A percentile compares a stretch with the other conserved stretches of the same genome.
Evolutionary conservation across 2,888 invertebrate species (phyloP).

Genomic region (Harpagoxenus sublaevis): DNA sequence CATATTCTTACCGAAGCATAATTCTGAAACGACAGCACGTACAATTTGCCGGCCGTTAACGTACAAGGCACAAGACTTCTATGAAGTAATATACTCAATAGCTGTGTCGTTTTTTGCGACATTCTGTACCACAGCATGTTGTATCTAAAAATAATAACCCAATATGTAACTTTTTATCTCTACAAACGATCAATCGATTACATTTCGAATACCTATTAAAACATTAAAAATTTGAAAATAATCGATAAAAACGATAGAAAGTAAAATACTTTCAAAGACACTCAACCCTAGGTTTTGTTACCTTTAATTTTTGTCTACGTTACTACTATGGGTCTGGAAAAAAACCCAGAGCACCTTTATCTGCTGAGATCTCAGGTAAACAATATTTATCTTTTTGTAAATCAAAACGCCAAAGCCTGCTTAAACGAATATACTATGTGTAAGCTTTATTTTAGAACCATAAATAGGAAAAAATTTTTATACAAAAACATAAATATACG

Average conservation of each 20-base stretch:
- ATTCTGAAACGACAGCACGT: slow-evolving; percentile 11
- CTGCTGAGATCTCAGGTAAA: too few relatives aligned
- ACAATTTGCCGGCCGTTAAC: slow-evolving; percentile 22
- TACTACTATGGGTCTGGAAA: too few relatives aligned
- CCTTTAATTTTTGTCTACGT: too few relatives aligned
- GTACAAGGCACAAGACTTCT: neutral
- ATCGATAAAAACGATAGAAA: neutral
- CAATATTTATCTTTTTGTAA: too few relatives aligned
- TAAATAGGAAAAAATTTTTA: too few relatives aligned
- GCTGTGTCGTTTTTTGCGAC: neutral
- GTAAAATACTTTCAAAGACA: neutral
- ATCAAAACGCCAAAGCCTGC: too few relatives aligned
- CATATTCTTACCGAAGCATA: slow-evolving; percentile 25
- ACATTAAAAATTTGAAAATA: neutral
- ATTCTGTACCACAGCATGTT: neutral
- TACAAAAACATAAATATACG: too few relatives aligned
- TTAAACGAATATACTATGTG: too few relatives aligned
- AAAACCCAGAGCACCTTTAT: too few relatives aligned
- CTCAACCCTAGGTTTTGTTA: too few relatives aligned
- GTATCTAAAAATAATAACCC: neutral
- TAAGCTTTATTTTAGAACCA: too few relatives aligned
- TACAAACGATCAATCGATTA: neutral
- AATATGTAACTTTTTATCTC: neutral
- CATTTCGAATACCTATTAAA: neutral
- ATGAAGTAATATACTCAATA: slow-evolving; percentile 25